A percentile compares a stretch with the other conserved stretches of the same genome.
Conservation (phyloP, 2,888 invertebrate genomes). For the Bombylius major region DNA sequence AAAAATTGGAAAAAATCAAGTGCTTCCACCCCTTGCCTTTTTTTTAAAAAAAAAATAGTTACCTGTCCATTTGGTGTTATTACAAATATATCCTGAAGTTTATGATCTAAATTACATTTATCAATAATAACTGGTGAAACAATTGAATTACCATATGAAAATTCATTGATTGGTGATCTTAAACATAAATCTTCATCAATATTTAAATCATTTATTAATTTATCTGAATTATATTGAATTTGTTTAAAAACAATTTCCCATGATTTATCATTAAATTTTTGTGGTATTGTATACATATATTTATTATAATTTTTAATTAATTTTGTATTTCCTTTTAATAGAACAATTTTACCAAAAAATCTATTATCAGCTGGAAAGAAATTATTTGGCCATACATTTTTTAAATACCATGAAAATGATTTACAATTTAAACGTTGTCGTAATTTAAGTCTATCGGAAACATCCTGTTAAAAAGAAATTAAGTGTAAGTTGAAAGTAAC, state of each 20-base stretch:
- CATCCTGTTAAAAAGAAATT: conserved; percentile 37
- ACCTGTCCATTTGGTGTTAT: conserved; percentile 46
- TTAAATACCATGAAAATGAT: conserved; percentile 85
- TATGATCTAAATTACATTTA: conserved; percentile 26
- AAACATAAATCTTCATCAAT: conserved; percentile 29
- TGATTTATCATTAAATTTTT: conserved; percentile 20
- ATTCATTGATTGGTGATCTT: conserved; percentile 23
- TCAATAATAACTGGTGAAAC: conserved; percentile 26
- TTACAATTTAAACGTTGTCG: conserved; percentile 65
- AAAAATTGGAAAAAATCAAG: no score
- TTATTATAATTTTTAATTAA: conserved; percentile 24
- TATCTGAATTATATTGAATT: conserved; percentile 22
- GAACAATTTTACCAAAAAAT: conserved; percentile 75
- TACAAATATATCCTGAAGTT: conserved; percentile 52
- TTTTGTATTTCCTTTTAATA: conserved; percentile 28
- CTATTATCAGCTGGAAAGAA: conserved; percentile 81
- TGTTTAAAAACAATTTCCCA: conserved; percentile 26
- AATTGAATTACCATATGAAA: conserved; percentile 20
- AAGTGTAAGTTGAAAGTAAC: no score
- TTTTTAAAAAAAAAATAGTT: not conserved
- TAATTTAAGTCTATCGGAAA: conserved; percentile 52
- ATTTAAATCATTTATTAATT: conserved; percentile 23
- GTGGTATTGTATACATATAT: conserved; percentile 27
- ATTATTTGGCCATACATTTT: conserved; percentile 91
- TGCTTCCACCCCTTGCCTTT: not conserved